Evolutionary conservation across 92 coral and sea anemone genomes (phyloP).

Genomic region (Heteractis magnifica): DNA sequence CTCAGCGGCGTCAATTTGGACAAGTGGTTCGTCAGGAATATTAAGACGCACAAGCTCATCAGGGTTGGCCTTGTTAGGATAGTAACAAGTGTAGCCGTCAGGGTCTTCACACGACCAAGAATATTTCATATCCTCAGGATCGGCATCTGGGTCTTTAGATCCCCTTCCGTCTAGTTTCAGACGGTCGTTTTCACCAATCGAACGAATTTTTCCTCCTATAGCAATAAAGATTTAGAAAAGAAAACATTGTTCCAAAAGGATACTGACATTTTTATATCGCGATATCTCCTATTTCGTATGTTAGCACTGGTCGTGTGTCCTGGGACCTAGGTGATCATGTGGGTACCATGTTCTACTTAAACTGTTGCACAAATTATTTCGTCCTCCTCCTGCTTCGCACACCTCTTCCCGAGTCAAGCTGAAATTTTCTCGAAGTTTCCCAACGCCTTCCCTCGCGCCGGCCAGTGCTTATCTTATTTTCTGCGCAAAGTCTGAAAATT

Average conservation of each 20-base stretch:
- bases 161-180: constrained; percentile 43
- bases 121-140: constrained; percentile 18
- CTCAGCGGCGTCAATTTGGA: constrained; percentile 26
- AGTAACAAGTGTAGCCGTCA: constrained; percentile 17
- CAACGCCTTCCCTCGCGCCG: no score
- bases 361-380: no score
- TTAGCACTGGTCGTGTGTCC: no score
- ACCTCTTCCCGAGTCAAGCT: no score
- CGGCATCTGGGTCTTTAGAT: constrained; percentile 54
- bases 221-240: neutral
- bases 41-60: constrained; percentile 21
- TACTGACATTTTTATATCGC: no score
- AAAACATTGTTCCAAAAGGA: neutral
- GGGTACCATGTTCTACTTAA: no score
- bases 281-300: no score
- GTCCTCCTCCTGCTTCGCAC: no score
- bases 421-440: no score
- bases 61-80: constrained; percentile 18
- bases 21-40: constrained; percentile 20
- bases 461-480: no score
- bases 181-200: constrained; percentile 39
- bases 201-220: constrained; percentile 35
- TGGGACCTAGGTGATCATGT: no score
- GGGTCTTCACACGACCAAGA: constrained; percentile 47
- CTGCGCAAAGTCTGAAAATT: no score